Base-by-base conservation (phyloP, 2,888 invertebrate genomes). In the Lapara coniferarum region DNA sequence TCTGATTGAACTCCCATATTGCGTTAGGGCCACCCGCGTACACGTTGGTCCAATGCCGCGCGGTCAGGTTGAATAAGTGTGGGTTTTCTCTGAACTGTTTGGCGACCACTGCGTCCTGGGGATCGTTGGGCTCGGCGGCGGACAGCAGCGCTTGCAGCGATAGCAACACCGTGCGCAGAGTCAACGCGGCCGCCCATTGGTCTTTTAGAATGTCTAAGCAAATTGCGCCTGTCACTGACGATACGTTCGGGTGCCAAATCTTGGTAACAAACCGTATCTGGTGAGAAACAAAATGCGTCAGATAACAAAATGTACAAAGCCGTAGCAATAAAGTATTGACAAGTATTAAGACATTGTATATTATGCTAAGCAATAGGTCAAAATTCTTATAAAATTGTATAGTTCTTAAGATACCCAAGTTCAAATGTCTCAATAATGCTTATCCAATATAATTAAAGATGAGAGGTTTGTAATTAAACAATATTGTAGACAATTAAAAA, bases 161-260 rank as follows among this genome's bases (percentile, higher is more conserved):
- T 46, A 99, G 93, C 71, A 99, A 93, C 46, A 99, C 99, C 49
- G 99, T 99, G 74, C 99, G 95, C 73, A 99, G 93, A 0, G 99
- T 99, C 96, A 99, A 98, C 10, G 99, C 99, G 68, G 99, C 99
- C 73, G 99, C 99, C 99, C 98, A 98, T 89, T 98, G 98, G 86
- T 98, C 98, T 95, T 99, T 99, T 70, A 99, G 94, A 84, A 99
- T 99, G 90, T 99, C 99, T 90, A 99, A 95, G 91, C 99, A 99
- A 84, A 99, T 99, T 67, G 98, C 99, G 70, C 98, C 98, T 0
- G 99, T 99, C 16, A 98, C 99, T 16, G 99, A 99, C 68, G 99
- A 99, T 84, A 99, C 99, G 92, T 99, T 99, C 69, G 99, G 99
- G 94, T 99, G 99, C 99, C 99, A 99, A 88, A 99, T 98, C 94